These are phyloP conservation scores for Drosophila kokeensis DNA, from an alignment of 2,888 invertebrate species.

Conservation along the genomic window DNA sequence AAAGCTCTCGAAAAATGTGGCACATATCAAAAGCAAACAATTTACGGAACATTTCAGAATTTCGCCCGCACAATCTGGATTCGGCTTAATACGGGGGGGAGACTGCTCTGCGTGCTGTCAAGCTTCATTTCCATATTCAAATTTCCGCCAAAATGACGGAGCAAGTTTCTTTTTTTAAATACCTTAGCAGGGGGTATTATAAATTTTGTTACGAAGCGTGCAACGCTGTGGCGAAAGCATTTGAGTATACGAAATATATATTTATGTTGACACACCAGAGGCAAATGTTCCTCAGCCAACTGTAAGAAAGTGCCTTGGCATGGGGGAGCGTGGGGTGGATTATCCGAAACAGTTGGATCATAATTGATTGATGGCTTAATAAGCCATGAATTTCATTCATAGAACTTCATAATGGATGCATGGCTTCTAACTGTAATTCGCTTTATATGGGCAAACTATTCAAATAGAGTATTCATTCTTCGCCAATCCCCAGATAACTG, in stretches of 20 bases:
- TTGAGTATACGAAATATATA: neutral
- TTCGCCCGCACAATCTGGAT: conserved; percentile 23
- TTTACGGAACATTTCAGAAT: conserved; percentile 55
- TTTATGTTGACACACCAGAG: neutral
- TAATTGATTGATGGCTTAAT: conserved; percentile 1
- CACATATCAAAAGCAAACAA: conserved; percentile 53
- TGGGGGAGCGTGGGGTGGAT: neutral
- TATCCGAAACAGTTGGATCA: neutral
- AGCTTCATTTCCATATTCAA: conserved; percentile 20
- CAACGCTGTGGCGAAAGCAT: neutral
- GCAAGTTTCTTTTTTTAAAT: conserved; percentile 7
- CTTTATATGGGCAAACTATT: neutral
- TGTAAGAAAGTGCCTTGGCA: neutral
- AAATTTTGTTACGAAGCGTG: neutral
- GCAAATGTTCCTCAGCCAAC: neutral
- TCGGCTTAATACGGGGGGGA: neutral
- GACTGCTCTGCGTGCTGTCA: neutral
- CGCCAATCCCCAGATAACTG: neutral
- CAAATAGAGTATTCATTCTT: neutral
- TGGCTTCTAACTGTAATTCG: neutral
- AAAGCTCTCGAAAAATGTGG: conserved; percentile 36
- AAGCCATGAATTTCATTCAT: neutral
- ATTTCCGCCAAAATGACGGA: conserved; percentile 11
- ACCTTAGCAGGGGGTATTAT: neutral
- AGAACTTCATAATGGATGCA: neutral